Conservation (phyloP, 2,797 vertebrate species). For the Florisuga fusca region DNA sequence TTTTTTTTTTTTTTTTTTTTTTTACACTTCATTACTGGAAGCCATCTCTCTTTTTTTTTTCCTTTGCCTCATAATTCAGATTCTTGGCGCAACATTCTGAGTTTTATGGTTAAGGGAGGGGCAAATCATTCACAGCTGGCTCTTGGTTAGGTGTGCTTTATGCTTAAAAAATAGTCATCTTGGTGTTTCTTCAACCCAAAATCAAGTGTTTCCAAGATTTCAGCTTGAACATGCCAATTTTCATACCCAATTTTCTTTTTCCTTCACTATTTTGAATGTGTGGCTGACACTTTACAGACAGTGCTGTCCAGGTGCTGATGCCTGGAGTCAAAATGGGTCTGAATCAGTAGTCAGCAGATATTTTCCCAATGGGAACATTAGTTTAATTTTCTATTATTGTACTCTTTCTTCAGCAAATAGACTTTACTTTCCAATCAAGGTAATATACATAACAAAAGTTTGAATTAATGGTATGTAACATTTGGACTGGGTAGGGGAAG, state of each 20-base stretch:
- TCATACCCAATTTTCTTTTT: constrained; percentile 38
- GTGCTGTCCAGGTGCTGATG: not conserved
- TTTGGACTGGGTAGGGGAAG: not conserved
- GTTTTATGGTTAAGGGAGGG: constrained; percentile 62
- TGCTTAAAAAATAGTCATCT: not conserved
- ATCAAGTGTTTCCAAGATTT: not conserved
- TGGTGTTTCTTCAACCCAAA: constrained; percentile 23
- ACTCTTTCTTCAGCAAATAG: constrained; percentile 1
- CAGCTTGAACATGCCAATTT: constrained; percentile 8
- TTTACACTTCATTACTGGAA: constrained; percentile 74
- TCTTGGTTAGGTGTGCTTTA: constrained; percentile 42
- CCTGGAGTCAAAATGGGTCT: not conserved
- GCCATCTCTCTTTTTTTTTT: constrained; percentile 24
- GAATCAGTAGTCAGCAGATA: constrained; percentile 7
- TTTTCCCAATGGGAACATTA: not conserved
- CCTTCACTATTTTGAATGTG: constrained; percentile 1
- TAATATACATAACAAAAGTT: not conserved
- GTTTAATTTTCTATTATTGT: constrained; percentile 20
- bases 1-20: constrained; percentile 37
- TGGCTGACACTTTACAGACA: not conserved
- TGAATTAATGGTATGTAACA: not conserved
- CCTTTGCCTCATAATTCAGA: constrained; percentile 69
- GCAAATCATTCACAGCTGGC: constrained; percentile 69
- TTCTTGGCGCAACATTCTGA: constrained; percentile 52
- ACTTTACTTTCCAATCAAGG: not conserved